phyloP scores from a whole-genome alignment of 2,113 vertebrate species.

The Pleuronectes platessa region DNA sequence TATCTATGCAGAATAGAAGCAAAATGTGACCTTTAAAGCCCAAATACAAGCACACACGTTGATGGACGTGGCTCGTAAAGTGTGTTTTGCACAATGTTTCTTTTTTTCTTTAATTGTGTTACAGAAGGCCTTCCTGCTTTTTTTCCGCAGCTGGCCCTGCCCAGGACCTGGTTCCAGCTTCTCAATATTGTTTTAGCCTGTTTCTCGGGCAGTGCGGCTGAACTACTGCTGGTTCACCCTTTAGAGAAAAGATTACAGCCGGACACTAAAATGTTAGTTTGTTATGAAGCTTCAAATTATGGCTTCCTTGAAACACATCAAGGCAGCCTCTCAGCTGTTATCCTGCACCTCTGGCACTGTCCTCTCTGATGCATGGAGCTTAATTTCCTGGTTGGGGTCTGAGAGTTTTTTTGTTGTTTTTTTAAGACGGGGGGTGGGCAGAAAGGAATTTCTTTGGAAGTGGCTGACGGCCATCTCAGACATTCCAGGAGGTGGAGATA shows the following conservation, averaged over 20 bases:
- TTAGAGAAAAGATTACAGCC: not conserved
- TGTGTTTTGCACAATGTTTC: not conserved
- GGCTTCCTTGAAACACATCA: not conserved
- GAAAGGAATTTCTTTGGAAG: slow-evolving; percentile 17
- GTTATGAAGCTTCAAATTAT: not conserved
- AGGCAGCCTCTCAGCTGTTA: not conserved
- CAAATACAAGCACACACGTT: not conserved
- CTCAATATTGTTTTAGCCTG: not conserved
- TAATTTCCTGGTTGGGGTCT: slow-evolving; percentile 69
- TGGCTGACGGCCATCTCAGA: slow-evolving; percentile 35
- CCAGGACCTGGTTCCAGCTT: not conserved
- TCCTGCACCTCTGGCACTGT: not conserved
- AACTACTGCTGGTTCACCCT: not conserved
- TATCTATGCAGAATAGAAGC: not conserved
- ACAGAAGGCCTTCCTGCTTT: not conserved
- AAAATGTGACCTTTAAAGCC: not conserved
- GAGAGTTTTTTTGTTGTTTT: not conserved
- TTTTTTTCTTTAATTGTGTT: not conserved
- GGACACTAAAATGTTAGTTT: not conserved
- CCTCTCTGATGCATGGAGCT: slow-evolving; percentile 34
- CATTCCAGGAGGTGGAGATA: slow-evolving; percentile 33
- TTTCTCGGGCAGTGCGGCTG: not conserved
- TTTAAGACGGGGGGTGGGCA: not conserved
- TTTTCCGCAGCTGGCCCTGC: not conserved
- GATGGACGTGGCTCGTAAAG: not conserved